Evolutionary conservation across 2,888 invertebrate genomes (phyloP).

Genomic region (Rhamnusium bicolor): DNA sequence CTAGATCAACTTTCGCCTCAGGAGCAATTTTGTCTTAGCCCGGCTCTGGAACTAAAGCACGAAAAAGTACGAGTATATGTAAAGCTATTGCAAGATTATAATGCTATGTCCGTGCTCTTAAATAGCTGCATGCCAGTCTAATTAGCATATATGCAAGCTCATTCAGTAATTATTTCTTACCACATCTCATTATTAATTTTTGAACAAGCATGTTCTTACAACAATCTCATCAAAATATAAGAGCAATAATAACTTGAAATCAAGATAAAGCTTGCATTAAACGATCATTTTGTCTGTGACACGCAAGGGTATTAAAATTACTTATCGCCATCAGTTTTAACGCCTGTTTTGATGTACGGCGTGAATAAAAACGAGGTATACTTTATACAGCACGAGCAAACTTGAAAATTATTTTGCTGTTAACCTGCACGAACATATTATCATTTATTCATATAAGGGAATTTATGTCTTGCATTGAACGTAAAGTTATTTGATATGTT

Average conservation of each 20-base stretch:
- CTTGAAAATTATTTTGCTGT: conserved; percentile 50
- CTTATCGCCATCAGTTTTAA: conserved; percentile 49
- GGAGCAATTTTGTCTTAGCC: no score
- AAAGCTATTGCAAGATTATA: background rate
- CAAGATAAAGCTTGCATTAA: conserved; percentile 37
- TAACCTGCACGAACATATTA: conserved; percentile 52
- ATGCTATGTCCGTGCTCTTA: background rate
- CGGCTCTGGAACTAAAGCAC: no score
- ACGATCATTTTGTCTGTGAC: conserved; percentile 43
- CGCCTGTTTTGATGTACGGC: conserved; percentile 44
- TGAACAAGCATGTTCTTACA: conserved; percentile 18
- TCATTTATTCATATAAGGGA: conserved; percentile 54
- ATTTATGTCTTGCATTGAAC: conserved; percentile 48
- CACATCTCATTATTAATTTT: conserved; percentile 16
- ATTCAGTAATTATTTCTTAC: conserved; percentile 27
- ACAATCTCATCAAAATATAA: conserved; percentile 29
- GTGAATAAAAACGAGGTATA: conserved; percentile 43
- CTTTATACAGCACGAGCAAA: conserved; percentile 48
- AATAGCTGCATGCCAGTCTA: background rate
- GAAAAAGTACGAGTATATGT: background rate
- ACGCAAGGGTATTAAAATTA: conserved; percentile 50
- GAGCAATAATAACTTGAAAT: conserved; percentile 39
- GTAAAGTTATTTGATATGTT: conserved; percentile 46
- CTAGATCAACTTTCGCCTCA: no score
- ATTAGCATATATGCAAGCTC: conserved; percentile 27